phyloP scores from a whole-genome alignment of 2,113 vertebrate species.

The Coturnix japonica region DNA sequence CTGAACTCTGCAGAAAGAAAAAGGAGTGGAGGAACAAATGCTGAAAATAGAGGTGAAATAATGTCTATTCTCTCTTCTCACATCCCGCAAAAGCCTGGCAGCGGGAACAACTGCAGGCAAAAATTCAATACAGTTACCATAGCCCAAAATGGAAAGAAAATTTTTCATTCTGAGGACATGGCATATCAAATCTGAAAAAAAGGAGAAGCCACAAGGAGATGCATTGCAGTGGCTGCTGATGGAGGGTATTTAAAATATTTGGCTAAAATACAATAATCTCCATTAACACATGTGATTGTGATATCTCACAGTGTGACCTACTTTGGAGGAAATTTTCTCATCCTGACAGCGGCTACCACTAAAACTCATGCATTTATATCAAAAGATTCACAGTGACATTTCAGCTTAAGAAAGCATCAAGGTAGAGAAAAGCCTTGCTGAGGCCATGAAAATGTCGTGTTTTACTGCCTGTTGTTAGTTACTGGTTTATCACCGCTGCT shows the following conservation, averaged over 20 bases:
- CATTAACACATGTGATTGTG: not conserved
- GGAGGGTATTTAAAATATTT: not conserved
- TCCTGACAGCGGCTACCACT: fast-evolving
- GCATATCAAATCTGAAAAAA: not conserved
- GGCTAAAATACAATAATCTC: not conserved
- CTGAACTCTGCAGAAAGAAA: not conserved
- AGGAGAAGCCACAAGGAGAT: not conserved
- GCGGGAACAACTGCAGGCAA: not conserved
- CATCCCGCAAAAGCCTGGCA: not conserved
- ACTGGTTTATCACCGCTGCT: not conserved
- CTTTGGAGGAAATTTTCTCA: not conserved
- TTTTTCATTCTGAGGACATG: not conserved
- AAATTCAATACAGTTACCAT: not conserved
- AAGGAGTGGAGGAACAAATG: not conserved
- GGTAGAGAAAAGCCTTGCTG: not conserved
- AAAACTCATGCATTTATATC: fast-evolving
- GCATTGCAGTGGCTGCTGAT: not conserved
- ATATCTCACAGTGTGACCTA: not conserved
- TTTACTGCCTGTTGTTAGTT: not conserved
- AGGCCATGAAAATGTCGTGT: not conserved
- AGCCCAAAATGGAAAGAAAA: not conserved
- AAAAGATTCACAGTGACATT: not conserved
- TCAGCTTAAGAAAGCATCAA: not conserved
- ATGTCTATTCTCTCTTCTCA: not conserved
- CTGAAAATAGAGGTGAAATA: not conserved